Evolutionary conservation across 2,797 vertebrate genomes (phyloP), one percentile per base, ranked within the genome.

Genomic region (Falco biarmicus): DNA sequence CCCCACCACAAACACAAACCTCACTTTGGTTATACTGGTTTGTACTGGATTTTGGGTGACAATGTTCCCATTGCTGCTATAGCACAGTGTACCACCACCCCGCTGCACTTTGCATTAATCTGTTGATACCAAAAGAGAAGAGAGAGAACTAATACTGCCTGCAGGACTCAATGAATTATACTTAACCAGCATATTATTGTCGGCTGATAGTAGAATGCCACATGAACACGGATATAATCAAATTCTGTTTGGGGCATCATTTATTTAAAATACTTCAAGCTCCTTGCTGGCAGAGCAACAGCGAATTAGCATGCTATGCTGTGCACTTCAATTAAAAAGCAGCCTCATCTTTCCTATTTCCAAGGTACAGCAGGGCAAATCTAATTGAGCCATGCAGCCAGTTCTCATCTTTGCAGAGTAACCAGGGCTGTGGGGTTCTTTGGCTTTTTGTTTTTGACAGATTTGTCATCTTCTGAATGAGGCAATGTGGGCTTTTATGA

Each of bases 321-420:
- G 95, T 59, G 90, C 68, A 45, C 90, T 90, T 94, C 94, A 97
- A 93, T 96, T 97, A 96, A 96, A 90, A 91, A 93, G 81, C 79
- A 96, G 92, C 59, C 95, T 94, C 95, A 87, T 96, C 92, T 94
- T 94, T 85, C 90, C 89, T 80, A 92, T 77, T 96, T 95, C 75
- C 93, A 95, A 97, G 89, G 92, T 89, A 97, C 81, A 92, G 89
- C 92, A 85, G 92, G 94, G 89, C 76, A 96, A 96, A 95, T 96
- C 89, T 92, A 96, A 96, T 95, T 85, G 90, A 92, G 87, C 92
- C 86, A 95, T 51, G 65, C 75, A 95, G 94, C 47, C 89, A 89
- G 86, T 64, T 81, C 92, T 91, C 93, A 85, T 95, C 90, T 95
- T 68, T 5, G 7, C 82, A 89, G 81, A 93, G 83, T 59, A 96